phyloP scores from a whole-genome alignment of 2,113 vertebrate genomes.

The Orientallactaga bullata region DNA sequence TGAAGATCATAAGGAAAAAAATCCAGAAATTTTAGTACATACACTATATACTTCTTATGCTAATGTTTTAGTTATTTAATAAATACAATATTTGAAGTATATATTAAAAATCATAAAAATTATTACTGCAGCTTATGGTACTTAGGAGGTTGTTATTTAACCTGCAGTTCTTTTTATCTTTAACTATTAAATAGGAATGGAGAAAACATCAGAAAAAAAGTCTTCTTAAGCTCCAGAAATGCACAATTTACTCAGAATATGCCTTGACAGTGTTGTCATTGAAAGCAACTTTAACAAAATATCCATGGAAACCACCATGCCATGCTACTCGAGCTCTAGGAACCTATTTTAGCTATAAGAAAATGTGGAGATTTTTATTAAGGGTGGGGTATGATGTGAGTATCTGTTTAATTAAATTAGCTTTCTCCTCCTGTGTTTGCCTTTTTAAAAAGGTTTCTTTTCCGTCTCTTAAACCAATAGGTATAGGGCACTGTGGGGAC shows the following conservation, averaged over 20 bases:
- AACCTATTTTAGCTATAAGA: conserved; percentile 72
- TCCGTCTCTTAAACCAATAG: neutral
- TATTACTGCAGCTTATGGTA: neutral
- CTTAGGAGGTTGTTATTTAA: neutral
- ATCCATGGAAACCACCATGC: conserved; percentile 80
- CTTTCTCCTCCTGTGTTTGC: conserved; percentile 13
- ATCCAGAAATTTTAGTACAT: neutral
- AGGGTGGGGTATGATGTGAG: neutral
- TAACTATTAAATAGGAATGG: conserved; percentile 18
- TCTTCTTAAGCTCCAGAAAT: conserved; percentile 37
- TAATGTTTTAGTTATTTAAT: neutral
- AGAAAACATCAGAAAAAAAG: neutral
- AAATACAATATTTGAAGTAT: conserved; percentile 13
- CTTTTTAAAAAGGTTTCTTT: conserved; percentile 21
- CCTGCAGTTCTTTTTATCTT: conserved; percentile 16
- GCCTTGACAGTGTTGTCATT: conserved; percentile 76
- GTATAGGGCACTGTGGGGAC: neutral
- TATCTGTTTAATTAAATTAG: conserved; percentile 31
- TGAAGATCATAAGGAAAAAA: neutral
- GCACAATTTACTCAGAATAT: conserved; percentile 67
- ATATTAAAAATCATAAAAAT: conserved; percentile 7
- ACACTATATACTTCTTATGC: neutral
- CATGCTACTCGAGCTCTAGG: conserved; percentile 64
- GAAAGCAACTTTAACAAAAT: conserved; percentile 77
- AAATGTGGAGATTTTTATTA: conserved; percentile 24